Evolutionary conservation across 2,888 invertebrate genomes (phyloP), one percentile per base, ranked within the genome.

Genomic region (Nineta flava): DNA sequence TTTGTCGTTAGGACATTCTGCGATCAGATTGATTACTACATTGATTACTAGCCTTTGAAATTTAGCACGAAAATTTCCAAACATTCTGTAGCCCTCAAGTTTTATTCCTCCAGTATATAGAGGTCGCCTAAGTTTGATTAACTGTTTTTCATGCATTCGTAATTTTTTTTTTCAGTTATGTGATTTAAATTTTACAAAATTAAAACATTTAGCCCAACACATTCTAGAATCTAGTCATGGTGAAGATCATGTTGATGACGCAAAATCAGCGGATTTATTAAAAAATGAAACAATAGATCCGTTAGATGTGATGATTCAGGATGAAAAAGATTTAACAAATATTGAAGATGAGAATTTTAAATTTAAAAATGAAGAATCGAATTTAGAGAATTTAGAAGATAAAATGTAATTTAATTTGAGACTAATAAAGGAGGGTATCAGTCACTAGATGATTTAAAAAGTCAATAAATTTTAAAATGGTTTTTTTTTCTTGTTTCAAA

Each of bases 121-220:
- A n/a, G n/a, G n/a, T n/a, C n/a, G n/a, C n/a, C n/a, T n/a, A n/a
- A n/a, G n/a, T n/a, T n/a, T n/a, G n/a, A n/a, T n/a, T n/a, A n/a
- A n/a, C n/a, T n/a, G n/a, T n/a, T n/a, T n/a, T n/a, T n/a, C n/a
- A n/a, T n/a, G n/a, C n/a, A n/a, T n/a, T n/a, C n/a, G n/a, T n/a
- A n/a, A n/a, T n/a, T 6, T 26, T 26, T 26, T 26, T 16, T 50
- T 44, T 13, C 40, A 53, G 53, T 40, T 53, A n/a, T 53, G 53
- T 35, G 44, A 47, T 15, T 46, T 52, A 50, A 35, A 48, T 10
- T 51, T 47, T 44, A 40, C 51, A 1, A 52, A 51, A 26, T 48
- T 50, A 6, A 51, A 46, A 21, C 42, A 47, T 9, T 41, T 53
- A 35, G 49, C 50, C 10, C 15, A 52, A 15, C 53, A 53, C 47